Evolutionary conservation across 2,113 vertebrate species (phyloP), one percentile per base, ranked within the genome.

Genomic region (Dicrurus megarhynchus): DNA sequence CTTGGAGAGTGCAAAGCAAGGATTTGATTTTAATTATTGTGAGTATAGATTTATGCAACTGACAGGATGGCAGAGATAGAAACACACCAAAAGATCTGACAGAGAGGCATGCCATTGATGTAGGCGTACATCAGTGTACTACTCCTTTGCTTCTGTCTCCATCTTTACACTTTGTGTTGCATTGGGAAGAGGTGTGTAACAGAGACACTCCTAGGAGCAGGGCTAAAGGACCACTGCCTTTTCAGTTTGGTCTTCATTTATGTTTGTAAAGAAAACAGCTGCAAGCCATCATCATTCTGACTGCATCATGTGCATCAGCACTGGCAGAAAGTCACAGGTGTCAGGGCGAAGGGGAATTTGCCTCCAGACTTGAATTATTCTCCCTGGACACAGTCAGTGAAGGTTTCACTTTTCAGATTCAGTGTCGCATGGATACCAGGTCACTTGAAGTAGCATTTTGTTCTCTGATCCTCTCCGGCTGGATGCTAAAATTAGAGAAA

Each of bases 111-210:
- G n/a, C 39, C 23, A 18, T 3, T 41, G 53, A 37, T 57, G 64
- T 50, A 78, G 39, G n/a, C 0, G 0, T 57, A 53, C 5, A 33
- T 63, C 59, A 78, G 11, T 0, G 0, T 32, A 42, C n/a, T 32
- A 42, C n/a, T 91, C 28, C 63, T 85, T 82, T 83, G 53, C 55
- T 90, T 70, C 67, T 88, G 16, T 61, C 1, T 4, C 60, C 37
- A 24, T 13, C 1, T 3, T 23, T 37, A 41, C 2, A 5, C 5
- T 67, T 74, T 3, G 16, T 11, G 11, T 15, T 73, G 49, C 41
- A 9, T 4, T 71, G 41, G 32, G 28, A 65, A 81, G 10, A 49
- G 11, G 23, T 52, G 14, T 79, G n/a, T 28, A 64, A 47, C 16
- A 39, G 23, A 89, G 16, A 35, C 11, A 14, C 13, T 64, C 35